Evolutionary conservation across 2,113 vertebrate species (phyloP), one percentile per base, ranked within the genome.

Genomic region (Oostethus manadensis): DNA sequence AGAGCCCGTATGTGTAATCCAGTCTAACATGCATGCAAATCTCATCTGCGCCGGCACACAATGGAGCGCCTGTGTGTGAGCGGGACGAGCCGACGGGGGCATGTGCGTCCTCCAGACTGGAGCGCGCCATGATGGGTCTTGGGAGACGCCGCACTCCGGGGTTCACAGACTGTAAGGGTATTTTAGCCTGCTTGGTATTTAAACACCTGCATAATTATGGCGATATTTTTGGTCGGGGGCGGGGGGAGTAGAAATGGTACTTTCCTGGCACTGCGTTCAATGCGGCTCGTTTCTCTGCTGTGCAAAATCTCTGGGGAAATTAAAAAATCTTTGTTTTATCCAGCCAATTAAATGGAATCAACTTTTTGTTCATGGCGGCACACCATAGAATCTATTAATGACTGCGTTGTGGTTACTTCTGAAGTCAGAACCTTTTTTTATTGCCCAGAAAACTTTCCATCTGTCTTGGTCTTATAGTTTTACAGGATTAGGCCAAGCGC

Each of bases 21-120:
- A 84, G 80, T 77, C 84, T 88, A 90, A 89, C 87, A 87, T 38
- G 85, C 86, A 87, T 89, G 89, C 88, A 89, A 89, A 90, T 90
- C 89, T 88, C 82, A 89, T 88, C 87, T 85, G 74, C 77, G 84
- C 77, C 85, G 78, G 64, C 73, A 81, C 86, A 90, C 89, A 90
- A 89, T 88, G 83, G 81, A 68, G 73, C 66, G 87, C 79, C 82
- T 90, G 86, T 89, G 81, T 76, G 63, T 2, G 54, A 64, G 69
- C 53, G 62, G 62, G 62, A 69, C 56, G 66, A 64, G 74, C 61
- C 45, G 46, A 55, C 44, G 45, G 56, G 14, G 29, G 14, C 16
- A 53, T 62, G 58, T 70, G 71, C 56, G 64, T 78, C 70, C 64
- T 61, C 56, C 21, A 63, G 77, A 58, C 71, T 57, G 48, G 35